Base-by-base conservation (phyloP, 2,888 invertebrate species). In the Diaperis boleti region DNA sequence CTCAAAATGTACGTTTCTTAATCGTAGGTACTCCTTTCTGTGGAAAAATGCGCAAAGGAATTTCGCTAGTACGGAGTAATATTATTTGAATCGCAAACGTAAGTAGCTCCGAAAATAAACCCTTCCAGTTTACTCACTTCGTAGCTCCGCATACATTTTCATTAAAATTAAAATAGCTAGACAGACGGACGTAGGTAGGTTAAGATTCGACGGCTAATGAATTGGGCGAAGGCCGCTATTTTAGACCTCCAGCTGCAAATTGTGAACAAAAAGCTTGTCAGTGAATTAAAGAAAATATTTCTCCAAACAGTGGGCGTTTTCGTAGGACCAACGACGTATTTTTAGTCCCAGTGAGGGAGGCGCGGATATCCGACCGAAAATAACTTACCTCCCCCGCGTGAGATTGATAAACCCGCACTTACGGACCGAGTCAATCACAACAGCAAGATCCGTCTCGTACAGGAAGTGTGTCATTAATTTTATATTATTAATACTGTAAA, bases 141-240 rank as follows among this genome's bases (percentile, higher is more conserved):
- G 15, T 41, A 29, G 44, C 42, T 55, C 42, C 33, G 11, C 57
- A 57, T 35, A 37, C 45, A 45, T 57, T 47, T 57, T 57, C 57
- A 45, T 45, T 37, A 45, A 57, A 57, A 54, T 55, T 44, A 44
- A 55, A 55, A 55, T 55, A 55, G 55, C 55, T 33, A 42, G 55
- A 45, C 42, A 52, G 55, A 55, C 57, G 11, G 45, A 29, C 57
- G 45, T 37, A 57, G 57, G 45, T 42, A 45, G 47, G 35, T 45
- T 45, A 45, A 45, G 47, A 57, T 45, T 45, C 45, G 37, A 22
- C 47, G 45, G 22, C 35, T 45, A 45, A 55, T 55, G 55, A 55
- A 55, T 55, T 55, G 44, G 55, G 55, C 55, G 31, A 55, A 55
- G 55, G 55, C 42, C 55, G 55, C 44, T 55, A 55, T 55, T 55